These are phyloP conservation scores for Craseonycteris thonglongyai DNA, from an alignment of 2,113 vertebrate species.

Conservation along the genomic window DNA sequence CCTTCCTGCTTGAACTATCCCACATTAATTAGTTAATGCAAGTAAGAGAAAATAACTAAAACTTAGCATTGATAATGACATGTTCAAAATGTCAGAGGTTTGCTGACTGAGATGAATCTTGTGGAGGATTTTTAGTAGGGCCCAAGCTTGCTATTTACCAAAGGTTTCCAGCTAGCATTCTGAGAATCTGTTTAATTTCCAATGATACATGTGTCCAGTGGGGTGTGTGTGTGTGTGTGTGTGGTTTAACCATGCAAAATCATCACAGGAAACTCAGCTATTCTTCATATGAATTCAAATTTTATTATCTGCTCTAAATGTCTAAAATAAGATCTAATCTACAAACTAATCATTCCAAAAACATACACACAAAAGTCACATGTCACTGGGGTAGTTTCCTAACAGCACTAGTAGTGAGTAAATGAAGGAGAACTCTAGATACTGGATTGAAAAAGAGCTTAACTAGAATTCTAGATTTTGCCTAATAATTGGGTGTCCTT, in stretches of 20 bases:
- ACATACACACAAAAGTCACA: background rate
- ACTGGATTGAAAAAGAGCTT: background rate
- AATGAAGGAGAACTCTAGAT: background rate
- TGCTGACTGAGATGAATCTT: background rate
- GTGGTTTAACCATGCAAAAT: background rate
- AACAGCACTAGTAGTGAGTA: background rate
- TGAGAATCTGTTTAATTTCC: background rate
- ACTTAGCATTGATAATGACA: background rate
- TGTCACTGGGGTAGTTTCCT: background rate
- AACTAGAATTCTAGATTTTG: background rate
- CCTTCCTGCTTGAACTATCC: background rate
- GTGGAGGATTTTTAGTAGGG: background rate
- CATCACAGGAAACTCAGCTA: background rate
- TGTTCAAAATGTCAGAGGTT: background rate
- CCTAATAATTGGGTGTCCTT: background rate
- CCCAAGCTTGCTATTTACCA: background rate
- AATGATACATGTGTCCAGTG: background rate
- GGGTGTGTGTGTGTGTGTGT: too few relatives aligned
- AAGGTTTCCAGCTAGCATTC: background rate
- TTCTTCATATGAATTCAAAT: background rate
- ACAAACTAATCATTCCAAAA: too few relatives aligned
- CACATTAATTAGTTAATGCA: background rate
- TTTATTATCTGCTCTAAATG: background rate
- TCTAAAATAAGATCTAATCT: background rate
- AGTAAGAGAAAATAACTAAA: background rate